A percentile compares a stretch with the other conserved stretches of the same genome.
phyloP scores from a whole-genome alignment of 2,797 vertebrate species.

The Sebastes matsubarae region DNA sequence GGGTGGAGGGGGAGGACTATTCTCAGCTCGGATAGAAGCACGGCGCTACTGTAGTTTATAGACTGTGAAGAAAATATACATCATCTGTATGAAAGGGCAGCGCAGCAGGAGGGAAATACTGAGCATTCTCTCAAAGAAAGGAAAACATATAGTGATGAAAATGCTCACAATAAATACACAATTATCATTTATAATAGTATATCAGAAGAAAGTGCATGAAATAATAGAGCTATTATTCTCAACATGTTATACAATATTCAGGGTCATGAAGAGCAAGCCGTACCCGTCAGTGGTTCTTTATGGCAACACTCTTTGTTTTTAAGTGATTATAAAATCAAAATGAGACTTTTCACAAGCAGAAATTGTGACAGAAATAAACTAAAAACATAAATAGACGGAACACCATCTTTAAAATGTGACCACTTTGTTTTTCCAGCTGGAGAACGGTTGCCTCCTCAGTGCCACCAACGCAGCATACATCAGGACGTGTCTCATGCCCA shows the following conservation, averaged over 20 bases:
- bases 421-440: conserved; percentile 54
- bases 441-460: conserved; percentile 60
- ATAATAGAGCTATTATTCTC: not conserved
- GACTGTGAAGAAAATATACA: not conserved
- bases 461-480: conserved; percentile 65
- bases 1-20: not conserved
- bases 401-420: not conserved
- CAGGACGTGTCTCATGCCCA: conserved; percentile 66
- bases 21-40: not conserved
- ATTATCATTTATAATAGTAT: not conserved
- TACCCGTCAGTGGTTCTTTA: not conserved
- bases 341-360: not conserved
- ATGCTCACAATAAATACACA: not conserved
- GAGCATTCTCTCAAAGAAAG: not conserved
- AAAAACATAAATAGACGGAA: not conserved
- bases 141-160: not conserved
- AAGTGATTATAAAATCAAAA: not conserved
- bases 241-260: not conserved
- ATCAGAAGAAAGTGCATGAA: not conserved
- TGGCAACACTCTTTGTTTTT: not conserved
- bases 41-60: not conserved
- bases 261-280: no score
- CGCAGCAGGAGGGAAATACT: not conserved
- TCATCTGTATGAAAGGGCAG: not conserved
- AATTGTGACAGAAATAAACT: not conserved